Conservation (phyloP, 2,888 invertebrate genomes). For the Drosophila stalkeri region DNA sequence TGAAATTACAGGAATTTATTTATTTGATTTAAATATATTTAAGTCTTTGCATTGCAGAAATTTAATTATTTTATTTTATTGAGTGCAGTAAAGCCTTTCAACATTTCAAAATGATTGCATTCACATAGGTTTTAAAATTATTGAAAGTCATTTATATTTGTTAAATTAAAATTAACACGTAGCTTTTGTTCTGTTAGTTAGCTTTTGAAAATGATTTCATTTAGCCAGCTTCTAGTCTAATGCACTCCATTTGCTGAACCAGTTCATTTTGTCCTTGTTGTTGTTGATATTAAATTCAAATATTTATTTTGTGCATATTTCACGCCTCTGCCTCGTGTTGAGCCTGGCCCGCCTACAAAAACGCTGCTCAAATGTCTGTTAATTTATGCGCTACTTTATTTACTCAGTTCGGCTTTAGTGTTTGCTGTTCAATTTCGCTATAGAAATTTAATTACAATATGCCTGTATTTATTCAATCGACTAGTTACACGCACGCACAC, state of each 20-base stretch:
- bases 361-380: conserved; percentile 16
- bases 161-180: neutral
- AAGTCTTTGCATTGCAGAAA: neutral
- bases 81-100: no score
- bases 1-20: neutral
- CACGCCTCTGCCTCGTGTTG: conserved; percentile 12
- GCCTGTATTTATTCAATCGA: conserved; percentile 60
- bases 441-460: conserved; percentile 71
- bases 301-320: conserved; percentile 55
- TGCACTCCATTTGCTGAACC: conserved; percentile 21
- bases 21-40: neutral
- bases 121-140: neutral
- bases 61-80: neutral
- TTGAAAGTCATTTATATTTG: neutral
- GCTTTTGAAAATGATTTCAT: neutral
- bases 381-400: conserved; percentile 35
- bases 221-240: neutral
- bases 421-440: conserved; percentile 57
- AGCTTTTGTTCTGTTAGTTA: no score
- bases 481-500: conserved; percentile 19
- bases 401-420: conserved; percentile 15
- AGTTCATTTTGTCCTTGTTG: conserved; percentile 41
- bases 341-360: neutral
- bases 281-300: conserved; percentile 33
- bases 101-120: neutral